A percentile compares a stretch with the other conserved stretches of the same genome.
Conservation (phyloP, 2,888 invertebrate species). For the Dioctria linearis region DNA sequence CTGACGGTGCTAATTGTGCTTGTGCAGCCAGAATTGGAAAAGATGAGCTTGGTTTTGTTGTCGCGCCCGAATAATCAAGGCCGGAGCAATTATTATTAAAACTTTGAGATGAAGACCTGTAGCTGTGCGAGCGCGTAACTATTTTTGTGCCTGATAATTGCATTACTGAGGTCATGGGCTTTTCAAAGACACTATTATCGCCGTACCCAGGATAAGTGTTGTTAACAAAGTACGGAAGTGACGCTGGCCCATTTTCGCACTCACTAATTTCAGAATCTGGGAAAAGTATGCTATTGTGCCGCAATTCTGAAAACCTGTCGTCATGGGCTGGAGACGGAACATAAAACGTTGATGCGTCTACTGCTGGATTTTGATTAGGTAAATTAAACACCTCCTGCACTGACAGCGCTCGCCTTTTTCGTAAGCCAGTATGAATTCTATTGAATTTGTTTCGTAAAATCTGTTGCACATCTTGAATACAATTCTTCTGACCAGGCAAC, state of each 20-base stretch:
- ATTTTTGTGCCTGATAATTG: conserved; percentile 16
- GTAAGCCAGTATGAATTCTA: conserved; percentile 79
- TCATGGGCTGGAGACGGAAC: conserved; percentile 76
- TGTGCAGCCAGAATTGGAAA: conserved; percentile 18
- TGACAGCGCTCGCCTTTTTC: conserved; percentile 78
- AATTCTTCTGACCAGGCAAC: conserved; percentile 69
- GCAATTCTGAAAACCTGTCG: conserved; percentile 61
- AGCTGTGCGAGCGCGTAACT: conserved; percentile 52
- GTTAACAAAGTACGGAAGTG: conserved; percentile 55
- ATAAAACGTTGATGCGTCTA: conserved; percentile 73
- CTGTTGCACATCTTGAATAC: conserved; percentile 77
- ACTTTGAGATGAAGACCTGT: conserved; percentile 14
- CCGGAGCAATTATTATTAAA: conserved; percentile 18
- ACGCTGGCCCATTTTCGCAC: conserved; percentile 53
- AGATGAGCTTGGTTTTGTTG: conserved; percentile 17
- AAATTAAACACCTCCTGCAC: conserved; percentile 79
- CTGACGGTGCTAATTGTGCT: not conserved
- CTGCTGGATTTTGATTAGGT: conserved; percentile 62
- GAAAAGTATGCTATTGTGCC: conserved; percentile 28
- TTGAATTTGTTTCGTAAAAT: conserved; percentile 77
- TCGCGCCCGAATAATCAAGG: conserved; percentile 32
- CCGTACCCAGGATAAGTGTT: conserved; percentile 11
- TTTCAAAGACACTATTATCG: conserved; percentile 4
- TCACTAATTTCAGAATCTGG: conserved; percentile 15
- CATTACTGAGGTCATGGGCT: not conserved